Evolutionary conservation across 2,113 vertebrate species (phyloP), one percentile per base, ranked within the genome.

Genomic region (Tetrao urogallus): DNA sequence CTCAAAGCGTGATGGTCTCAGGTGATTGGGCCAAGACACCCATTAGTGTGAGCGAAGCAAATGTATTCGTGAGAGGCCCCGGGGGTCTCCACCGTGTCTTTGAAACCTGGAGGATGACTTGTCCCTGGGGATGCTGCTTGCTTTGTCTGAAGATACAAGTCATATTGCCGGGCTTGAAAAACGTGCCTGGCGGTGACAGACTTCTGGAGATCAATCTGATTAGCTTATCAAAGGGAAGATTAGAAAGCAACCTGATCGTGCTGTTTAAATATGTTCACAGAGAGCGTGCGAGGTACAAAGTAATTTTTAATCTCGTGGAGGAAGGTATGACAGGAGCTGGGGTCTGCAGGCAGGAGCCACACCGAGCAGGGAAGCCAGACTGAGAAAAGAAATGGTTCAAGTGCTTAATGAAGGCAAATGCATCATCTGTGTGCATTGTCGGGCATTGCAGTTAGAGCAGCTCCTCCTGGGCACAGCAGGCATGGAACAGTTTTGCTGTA

Each of bases 201-300:
- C 83, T 88, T 22, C 71, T 36, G 87, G 79, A 92, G 86, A 90
- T 94, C 94, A 92, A 92, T 92, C 90, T 92, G 90, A 92, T 90
- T 79, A 78, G 67, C 63, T 94, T 82, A 92, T 92, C 90, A 88
- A 94, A 94, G 92, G 84, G 71, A 75, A 94, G 90, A 91, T 92
- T 79, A 92, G 85, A 92, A 69, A 86, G 92, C 85, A 89, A 64
- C 88, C 78, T 73, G 69, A 83, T 88, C 45, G 10, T 64, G 84
- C 88, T 92, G 84, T 88, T 90, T 94, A 82, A 93, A 72, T 92
- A 80, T 86, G 88, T 94, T 91, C 81, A 69, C 58, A 56, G 92
- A 69, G 92, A 38, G 50, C 57, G 63, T 19, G 16, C 36, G 3
- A 66, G 80, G 83, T 83, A 93, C 84, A 76, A 95, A 80, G 88